Evolutionary conservation across 2,797 vertebrate species (phyloP).

Genomic region (Capromys pilorides): DNA sequence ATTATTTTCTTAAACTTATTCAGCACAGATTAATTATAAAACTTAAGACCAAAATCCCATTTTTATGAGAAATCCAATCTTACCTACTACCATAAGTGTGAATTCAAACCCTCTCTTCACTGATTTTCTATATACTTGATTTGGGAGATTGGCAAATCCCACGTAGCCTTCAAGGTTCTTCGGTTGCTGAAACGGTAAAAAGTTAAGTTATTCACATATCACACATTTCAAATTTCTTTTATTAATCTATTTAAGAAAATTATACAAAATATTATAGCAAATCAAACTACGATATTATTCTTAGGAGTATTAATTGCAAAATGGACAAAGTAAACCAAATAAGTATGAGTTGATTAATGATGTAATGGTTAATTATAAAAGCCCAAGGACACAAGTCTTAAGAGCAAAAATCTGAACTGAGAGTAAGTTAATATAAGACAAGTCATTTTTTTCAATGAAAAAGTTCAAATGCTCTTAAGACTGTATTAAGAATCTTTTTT

Average conservation of each 20-base stretch:
- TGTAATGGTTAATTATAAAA: conserved; percentile 42
- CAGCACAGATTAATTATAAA: conserved; percentile 42
- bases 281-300: conserved; percentile 17
- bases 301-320: conserved; percentile 10
- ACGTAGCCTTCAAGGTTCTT: conserved; percentile 99
- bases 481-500: conserved; percentile 2
- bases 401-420: conserved; percentile 35
- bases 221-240: conserved; percentile 45
- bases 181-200: conserved; percentile 91
- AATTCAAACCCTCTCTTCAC: conserved; percentile 99
- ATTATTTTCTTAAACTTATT: conserved; percentile 33
- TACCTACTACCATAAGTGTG: conserved; percentile 99
- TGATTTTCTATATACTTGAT: conserved; percentile 99
- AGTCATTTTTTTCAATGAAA: conserved; percentile 31
- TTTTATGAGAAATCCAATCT: conserved; percentile 79
- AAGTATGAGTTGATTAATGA: conserved; percentile 26
- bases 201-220: conserved; percentile 49
- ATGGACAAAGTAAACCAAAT: conserved; percentile 20
- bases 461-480: conserved; percentile 22
- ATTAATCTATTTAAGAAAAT: conserved; percentile 54
- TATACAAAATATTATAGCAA: conserved; percentile 37
- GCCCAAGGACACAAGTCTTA: neutral
- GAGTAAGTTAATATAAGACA: conserved; percentile 47
- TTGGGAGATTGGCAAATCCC: conserved; percentile 99
- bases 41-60: conserved; percentile 47